Conservation (phyloP, 2,797 vertebrate genomes). For the Diplodus sargus region DNA sequence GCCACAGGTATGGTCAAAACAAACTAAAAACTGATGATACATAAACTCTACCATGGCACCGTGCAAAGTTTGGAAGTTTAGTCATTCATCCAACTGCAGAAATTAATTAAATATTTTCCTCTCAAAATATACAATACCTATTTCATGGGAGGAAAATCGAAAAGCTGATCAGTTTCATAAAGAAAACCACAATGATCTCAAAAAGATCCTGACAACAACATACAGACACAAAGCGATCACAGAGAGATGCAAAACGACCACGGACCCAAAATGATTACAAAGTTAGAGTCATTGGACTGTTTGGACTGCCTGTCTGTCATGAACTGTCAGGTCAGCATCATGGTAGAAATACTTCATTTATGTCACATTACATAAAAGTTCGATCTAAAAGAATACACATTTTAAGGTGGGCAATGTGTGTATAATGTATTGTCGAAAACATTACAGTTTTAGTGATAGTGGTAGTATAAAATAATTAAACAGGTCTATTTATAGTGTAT, state of each 20-base stretch:
- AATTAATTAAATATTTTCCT: background rate
- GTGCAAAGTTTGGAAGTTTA: background rate
- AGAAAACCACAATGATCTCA: background rate
- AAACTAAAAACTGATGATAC: conserved; percentile 61
- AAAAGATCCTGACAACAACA: background rate
- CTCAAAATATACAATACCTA: background rate
- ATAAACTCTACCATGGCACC: conserved; percentile 34
- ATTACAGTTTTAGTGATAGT: too few species aligned
- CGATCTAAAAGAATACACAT: background rate
- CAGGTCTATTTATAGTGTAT: too few species aligned
- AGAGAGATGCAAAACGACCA: background rate
- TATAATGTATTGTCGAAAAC: background rate
- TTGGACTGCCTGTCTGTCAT: background rate
- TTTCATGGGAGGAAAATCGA: background rate
- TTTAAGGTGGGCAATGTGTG: background rate
- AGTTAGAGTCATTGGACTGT: background rate
- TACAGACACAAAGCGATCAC: background rate
- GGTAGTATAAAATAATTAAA: too few species aligned
- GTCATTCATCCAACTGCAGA: background rate
- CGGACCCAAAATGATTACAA: background rate
- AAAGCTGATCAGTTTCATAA: background rate
- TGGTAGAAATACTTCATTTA: background rate
- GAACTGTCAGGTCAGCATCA: background rate
- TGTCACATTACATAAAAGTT: background rate
- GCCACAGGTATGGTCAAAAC: conserved; percentile 65